Evolutionary conservation across 1,140 invertebrate genomes (phyloP), one percentile per base, ranked within the genome.

Genomic region (Copidosoma floridanum): DNA sequence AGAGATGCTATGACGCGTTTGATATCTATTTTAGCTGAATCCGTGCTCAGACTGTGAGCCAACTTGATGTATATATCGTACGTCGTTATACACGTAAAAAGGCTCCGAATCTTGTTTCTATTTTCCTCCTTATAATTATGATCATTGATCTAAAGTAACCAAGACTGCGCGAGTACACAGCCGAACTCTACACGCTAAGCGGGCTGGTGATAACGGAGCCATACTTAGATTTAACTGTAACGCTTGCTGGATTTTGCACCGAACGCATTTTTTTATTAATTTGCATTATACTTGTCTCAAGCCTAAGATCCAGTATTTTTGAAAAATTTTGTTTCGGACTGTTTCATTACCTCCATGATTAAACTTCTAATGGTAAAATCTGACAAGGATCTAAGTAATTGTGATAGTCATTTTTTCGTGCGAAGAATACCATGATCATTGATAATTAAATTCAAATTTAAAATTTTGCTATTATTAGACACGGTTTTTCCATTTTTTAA

Each of bases 91-190:
- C 67, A 71, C 0, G 66, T 69, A 18, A 74, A 74, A 10, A 82
- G 12, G 63, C 69, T 7, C 74, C 62, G 37, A 66, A 79, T 18
- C 70, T n/a, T n/a, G n/a, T n/a, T 46, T 46, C 76, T 79, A 11
- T 57, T 0, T 63, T 53, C 50, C 69, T 32, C 5, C 66, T 61
- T 14, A 65, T 65, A 24, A 54, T 68, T 0, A 70, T 50, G 21
- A 65, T 56, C 37, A 75, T 40, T 2, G 71, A 71, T 0, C 70
- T 68, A 53, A 69, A 74, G 41, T 68, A 76, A 41, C 76, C 71
- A 1, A 74, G 27, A 0, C 74, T 70, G 0, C 58, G 21, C 66
- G 63, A 2, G 60, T 63, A 41, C 75, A 77, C 0, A 71, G 66
- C 2, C 53, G 50, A n/a, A 57, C 47, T 0, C 57, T 43, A 10